Evolutionary conservation across 1,140 invertebrate species (phyloP), one percentile per base, ranked within the genome.

Genomic region (Eueides isabella): DNA sequence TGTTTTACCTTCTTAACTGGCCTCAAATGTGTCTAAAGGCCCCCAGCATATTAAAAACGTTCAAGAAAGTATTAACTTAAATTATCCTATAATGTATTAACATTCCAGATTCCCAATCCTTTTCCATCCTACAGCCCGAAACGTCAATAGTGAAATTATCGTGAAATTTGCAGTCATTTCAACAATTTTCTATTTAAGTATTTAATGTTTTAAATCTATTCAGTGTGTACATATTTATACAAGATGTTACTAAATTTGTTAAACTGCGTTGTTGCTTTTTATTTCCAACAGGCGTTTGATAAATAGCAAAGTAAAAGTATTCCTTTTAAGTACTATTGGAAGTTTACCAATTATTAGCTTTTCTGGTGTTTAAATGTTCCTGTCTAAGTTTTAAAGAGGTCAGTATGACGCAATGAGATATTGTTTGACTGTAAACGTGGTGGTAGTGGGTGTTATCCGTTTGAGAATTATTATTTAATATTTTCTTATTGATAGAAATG

Each of bases 71-170:
- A 38, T 38, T 14, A 38, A 38, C 14, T 38, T 16, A 12, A 38
- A 16, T 16, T 12, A 38, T 63, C 1, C 26, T 62, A n/a, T 29
- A 6, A 14, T 63, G 6, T 23, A 62, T 14, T 61, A n/a, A 75
- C 78, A 71, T 83, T 83, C 67, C 81, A 83, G 81, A 78, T 77
- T 55, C 78, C 75, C 67, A 72, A 69, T 70, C 80, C 72, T 64
- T 72, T 74, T 67, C 73, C 29, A 28, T 61, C 70, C 38, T 62
- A 31, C 16, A 41, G 30, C 70, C 70, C 61, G 55, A 74, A 64
- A 67, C 69, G 65, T 16, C 68, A 28, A 33, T 30, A 31, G 35
- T 63, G 28, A 19, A 33, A 26, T 26, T 64, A 35, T 48, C 35
- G n/a, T 68, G 31, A 62, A 67, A 67, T 70, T 63, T 63, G 16